Evolutionary conservation across 2,797 vertebrate genomes (phyloP), one percentile per base, ranked within the genome.

Genomic region (Chaetodon trifasciatus): DNA sequence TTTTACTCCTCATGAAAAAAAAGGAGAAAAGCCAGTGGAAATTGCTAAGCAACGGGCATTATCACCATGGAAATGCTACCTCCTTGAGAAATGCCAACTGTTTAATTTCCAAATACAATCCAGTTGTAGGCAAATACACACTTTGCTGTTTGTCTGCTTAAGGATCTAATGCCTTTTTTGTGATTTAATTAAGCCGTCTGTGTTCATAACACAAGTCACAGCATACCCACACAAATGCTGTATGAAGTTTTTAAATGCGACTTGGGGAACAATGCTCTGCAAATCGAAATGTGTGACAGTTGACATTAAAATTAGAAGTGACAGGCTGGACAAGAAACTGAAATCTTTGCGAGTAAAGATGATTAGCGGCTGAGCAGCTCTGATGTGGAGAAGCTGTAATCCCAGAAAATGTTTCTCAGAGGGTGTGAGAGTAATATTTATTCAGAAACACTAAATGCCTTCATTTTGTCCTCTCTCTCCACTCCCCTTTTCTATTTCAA

Each of bases 341-440:
- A 90, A 93, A 90, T 88, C 70, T 86, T 75, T 78, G 80, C 70
- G 77, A 66, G 78, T 78, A 85, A 86, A 92, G 91, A 88, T 85
- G 82, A 93, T 92, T 88, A 87, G 81, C 68, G 68, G 83, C 79
- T 87, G 84, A 89, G 79, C 49, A 60, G 68, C 84, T 86, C 72
- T 74, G 82, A 87, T 87, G 86, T 74, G 87, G 78, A 86, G 79
- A 70, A 62, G 76, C 81, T 73, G 62, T 89, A 86, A 92, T 92
- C 82, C 84, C 71, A 67, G 21, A 78, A 81, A 89, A 49, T 35
- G 8, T 58, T 79, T 78, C 72, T 76, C 74, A 58, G 50, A 75
- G 60, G 64, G 75, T 64, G 70, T 63, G 69, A 79, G 65, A 37
- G 56, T 85, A 78, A 85, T 80, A 83, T 84, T 70, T 86, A 79